Conservation (phyloP, 2,888 invertebrate genomes). For the Athetis lepigone region DNA sequence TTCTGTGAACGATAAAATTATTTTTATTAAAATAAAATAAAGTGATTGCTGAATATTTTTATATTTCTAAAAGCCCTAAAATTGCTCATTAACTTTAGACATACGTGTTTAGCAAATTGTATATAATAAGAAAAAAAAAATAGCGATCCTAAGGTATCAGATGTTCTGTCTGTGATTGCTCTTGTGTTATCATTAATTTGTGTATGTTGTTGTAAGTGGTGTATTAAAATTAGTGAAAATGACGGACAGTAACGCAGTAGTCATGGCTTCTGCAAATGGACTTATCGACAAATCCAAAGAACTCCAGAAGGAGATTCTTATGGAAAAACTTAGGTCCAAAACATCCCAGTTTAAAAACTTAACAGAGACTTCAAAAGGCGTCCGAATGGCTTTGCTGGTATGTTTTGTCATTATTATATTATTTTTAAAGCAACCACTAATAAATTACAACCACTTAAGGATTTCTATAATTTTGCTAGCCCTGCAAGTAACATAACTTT, state of each 20-base stretch:
- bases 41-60: constrained; percentile 49
- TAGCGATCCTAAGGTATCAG: constrained; percentile 64
- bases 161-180: constrained; percentile 71
- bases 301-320: constrained; percentile 95
- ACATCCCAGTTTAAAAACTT: constrained; percentile 95
- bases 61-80: constrained; percentile 31
- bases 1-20: constrained; percentile 62
- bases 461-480: not conserved
- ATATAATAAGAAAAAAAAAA: constrained; percentile 55
- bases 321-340: constrained; percentile 97
- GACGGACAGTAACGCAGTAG: constrained; percentile 80
- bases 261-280: constrained; percentile 79
- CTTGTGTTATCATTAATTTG: constrained; percentile 69
- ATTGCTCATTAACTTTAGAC: constrained; percentile 36
- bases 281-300: constrained; percentile 86
- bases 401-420: constrained; percentile 62
- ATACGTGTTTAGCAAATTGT: constrained; percentile 29
- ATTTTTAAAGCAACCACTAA: not conserved
- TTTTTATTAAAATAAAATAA: constrained; percentile 49
- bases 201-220: constrained; percentile 64
- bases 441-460: not conserved
- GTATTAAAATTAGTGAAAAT: constrained; percentile 68
- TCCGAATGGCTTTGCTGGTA: constrained; percentile 96
- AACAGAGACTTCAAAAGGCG: constrained; percentile 96
- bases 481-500: constrained; percentile 7